These are phyloP conservation scores for Meteorus colon DNA, from an alignment of 2,888 invertebrate species.

Conservation along the genomic window DNA sequence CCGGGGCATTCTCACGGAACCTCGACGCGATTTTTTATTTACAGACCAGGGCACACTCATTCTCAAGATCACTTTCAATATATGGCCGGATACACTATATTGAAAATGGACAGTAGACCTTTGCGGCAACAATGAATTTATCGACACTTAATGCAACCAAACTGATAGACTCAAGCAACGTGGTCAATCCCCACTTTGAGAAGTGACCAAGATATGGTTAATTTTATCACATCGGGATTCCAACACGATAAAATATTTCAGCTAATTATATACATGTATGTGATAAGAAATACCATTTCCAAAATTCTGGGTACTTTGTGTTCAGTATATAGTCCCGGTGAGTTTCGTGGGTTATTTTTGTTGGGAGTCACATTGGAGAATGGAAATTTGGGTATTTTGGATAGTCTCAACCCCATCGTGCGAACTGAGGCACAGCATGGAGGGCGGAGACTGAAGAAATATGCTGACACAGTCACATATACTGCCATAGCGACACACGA, in stretches of 20 bases:
- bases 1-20: conserved; percentile 62
- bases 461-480: conserved; percentile 14
- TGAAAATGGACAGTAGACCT: neutral
- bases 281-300: conserved; percentile 12
- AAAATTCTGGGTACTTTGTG: neutral
- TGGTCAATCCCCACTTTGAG: conserved; percentile 12
- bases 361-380: conserved; percentile 50
- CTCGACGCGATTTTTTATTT: conserved; percentile 76
- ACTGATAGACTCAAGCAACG: neutral
- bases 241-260: too few species aligned
- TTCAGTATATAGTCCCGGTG: conserved; percentile 4
- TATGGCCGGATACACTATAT: neutral
- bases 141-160: conserved; percentile 4
- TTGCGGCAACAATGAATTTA: neutral
- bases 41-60: conserved; percentile 84
- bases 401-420: conserved; percentile 63
- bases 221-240: conserved; percentile 37
- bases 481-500: conserved; percentile 17
- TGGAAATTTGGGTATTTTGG: conserved; percentile 56
- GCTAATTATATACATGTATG: neutral
- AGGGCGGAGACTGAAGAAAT: neutral
- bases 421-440: conserved; percentile 44
- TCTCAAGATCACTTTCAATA: conserved; percentile 4
- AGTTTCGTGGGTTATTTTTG: neutral
- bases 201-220: conserved; percentile 36